Conservation (phyloP, 2,113 vertebrate genomes). For the Hylia prasina region DNA sequence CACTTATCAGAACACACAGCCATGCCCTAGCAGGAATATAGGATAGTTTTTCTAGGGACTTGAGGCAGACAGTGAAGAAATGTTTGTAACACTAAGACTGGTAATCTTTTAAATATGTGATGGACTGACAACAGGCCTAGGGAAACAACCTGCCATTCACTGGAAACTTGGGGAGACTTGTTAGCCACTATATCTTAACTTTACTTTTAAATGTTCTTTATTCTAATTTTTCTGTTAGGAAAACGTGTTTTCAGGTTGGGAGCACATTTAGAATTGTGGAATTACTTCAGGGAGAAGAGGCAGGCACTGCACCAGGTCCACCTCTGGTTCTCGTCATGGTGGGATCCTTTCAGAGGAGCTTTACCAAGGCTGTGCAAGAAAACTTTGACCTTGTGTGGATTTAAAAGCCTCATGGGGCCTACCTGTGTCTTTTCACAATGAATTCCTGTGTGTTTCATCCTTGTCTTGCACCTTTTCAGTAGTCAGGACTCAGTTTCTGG, state of each 20-base stretch:
- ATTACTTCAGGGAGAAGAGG: background rate
- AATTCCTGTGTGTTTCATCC: background rate
- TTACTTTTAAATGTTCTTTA: background rate
- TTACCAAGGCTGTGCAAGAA: background rate
- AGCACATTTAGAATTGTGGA: background rate
- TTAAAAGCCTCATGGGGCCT: background rate
- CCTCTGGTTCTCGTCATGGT: background rate
- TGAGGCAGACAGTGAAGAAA: background rate
- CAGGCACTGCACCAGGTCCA: rapidly evolving
- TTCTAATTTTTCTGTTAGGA: background rate
- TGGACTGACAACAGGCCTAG: background rate
- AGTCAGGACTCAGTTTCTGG: background rate
- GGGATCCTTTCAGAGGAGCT: background rate
- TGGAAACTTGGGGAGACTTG: background rate
- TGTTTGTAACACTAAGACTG: background rate
- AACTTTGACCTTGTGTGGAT: background rate
- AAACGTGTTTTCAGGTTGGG: background rate
- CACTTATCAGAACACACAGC: background rate
- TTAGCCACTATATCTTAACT: background rate
- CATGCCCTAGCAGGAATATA: background rate
- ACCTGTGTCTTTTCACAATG: background rate
- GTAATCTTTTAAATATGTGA: background rate
- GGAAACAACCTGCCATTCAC: background rate
- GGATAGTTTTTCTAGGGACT: background rate
- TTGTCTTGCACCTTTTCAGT: background rate